A percentile compares a stretch with the other conserved stretches of the same genome.
Conservation (phyloP, 2,888 invertebrate species). For the Drosophila sordidula region DNA sequence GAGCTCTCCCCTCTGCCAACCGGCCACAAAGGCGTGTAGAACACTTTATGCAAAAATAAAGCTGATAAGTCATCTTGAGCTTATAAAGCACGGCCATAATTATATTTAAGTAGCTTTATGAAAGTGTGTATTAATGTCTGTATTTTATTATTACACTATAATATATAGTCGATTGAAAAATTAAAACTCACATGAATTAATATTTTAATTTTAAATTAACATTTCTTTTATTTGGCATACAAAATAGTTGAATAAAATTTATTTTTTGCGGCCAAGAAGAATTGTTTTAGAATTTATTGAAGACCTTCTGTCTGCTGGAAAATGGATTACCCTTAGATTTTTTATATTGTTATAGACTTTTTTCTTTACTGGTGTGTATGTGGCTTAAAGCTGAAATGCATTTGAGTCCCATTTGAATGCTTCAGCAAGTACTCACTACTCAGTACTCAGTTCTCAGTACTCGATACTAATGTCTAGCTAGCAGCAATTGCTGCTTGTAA, state of each 20-base stretch:
- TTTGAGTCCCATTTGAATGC: conserved; percentile 12
- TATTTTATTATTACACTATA: neutral
- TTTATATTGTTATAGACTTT: too few relatives aligned
- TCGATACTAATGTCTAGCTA: conserved; percentile 9
- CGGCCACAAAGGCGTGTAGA: conserved; percentile 17
- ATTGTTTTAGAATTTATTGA: too few relatives aligned
- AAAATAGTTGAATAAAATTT: too few relatives aligned
- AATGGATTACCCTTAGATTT: too few relatives aligned
- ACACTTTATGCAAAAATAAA: conserved; percentile 22
- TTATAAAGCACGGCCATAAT: neutral
- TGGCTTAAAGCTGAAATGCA: conserved; percentile 13
- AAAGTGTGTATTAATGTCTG: neutral
- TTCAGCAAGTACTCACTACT: neutral
- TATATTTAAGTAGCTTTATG: neutral
- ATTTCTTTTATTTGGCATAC: too few relatives aligned
- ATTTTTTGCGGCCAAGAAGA: too few relatives aligned
- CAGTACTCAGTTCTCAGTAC: neutral
- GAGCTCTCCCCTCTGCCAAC: neutral
- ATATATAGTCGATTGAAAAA: neutral
- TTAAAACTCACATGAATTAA: too few relatives aligned
- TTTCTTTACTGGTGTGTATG: too few relatives aligned
- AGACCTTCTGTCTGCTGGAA: too few relatives aligned
- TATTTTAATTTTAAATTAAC: too few relatives aligned
- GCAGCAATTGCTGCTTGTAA: conserved; percentile 3
- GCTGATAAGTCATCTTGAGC: conserved; percentile 11